phyloP scores from a whole-genome alignment of 2,113 vertebrate genomes.

The Emydocephalus ijimae region DNA sequence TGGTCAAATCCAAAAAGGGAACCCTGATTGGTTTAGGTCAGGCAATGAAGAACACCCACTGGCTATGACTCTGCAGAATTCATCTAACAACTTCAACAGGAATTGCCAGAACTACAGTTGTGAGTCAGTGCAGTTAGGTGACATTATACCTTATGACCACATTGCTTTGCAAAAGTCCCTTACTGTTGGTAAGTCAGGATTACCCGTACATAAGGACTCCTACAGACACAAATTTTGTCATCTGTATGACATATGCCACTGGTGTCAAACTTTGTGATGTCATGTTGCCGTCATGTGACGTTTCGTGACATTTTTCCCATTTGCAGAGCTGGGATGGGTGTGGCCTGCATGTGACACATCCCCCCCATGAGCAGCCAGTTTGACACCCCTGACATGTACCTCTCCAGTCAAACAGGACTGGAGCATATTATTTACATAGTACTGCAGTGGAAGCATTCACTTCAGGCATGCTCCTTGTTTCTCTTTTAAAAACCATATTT shows the following conservation, averaged over 20 bases:
- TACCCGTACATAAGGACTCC: neutral
- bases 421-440: neutral
- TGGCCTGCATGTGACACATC: no score
- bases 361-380: accelerated
- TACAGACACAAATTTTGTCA: neutral
- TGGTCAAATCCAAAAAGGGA: neutral
- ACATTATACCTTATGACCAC: neutral
- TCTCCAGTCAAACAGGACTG: neutral
- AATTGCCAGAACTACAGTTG: neutral
- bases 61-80: neutral
- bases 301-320: no score
- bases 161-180: neutral
- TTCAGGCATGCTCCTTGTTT: neutral
- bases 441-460: neutral
- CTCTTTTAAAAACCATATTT: neutral
- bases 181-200: neutral
- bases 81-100: neutral
- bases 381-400: neutral
- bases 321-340: no score
- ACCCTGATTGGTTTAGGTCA: neutral
- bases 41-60: neutral
- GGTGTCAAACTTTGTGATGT: no score
- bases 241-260: neutral
- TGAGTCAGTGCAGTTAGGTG: neutral
- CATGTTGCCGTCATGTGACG: no score